Percentiles rank a stretch among this genome's conserved stretches.
Conservation (phyloP, 2,113 vertebrate genomes). For the Nycticryphes semicollaris region DNA sequence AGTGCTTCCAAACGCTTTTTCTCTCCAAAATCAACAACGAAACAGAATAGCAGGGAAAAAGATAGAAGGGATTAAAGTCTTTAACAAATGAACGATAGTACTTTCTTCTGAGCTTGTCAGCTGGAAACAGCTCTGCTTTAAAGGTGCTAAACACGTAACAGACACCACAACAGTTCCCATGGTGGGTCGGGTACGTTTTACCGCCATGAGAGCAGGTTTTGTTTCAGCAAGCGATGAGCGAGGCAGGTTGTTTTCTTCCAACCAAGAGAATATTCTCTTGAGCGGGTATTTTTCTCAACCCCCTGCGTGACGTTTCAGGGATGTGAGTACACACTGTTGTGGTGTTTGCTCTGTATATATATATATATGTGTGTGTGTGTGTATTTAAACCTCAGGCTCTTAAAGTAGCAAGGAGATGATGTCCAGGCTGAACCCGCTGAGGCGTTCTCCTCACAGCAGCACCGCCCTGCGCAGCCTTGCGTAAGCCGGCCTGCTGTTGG, state of each 20-base stretch:
- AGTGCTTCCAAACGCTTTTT: not conserved
- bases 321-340: not conserved
- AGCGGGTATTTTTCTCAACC: not conserved
- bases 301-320: not conserved
- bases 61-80: not conserved
- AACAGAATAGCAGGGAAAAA: constrained; percentile 5
- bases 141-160: not conserved
- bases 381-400: not conserved
- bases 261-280: not conserved
- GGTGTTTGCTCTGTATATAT: not conserved
- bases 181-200: not conserved
- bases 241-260: not conserved
- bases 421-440: not conserved
- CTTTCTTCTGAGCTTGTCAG: not conserved
- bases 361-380: not conserved
- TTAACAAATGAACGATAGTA: not conserved
- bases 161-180: not conserved
- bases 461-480: not conserved
- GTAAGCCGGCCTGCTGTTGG: not conserved
- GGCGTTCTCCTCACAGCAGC: not conserved
- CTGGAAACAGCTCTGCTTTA: not conserved
- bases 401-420: not conserved
- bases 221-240: not conserved
- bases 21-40: constrained; percentile 17
- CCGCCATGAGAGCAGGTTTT: not conserved